Base-by-base conservation (phyloP, 2,113 vertebrate genomes). In the Crotophaga sulcirostris region DNA sequence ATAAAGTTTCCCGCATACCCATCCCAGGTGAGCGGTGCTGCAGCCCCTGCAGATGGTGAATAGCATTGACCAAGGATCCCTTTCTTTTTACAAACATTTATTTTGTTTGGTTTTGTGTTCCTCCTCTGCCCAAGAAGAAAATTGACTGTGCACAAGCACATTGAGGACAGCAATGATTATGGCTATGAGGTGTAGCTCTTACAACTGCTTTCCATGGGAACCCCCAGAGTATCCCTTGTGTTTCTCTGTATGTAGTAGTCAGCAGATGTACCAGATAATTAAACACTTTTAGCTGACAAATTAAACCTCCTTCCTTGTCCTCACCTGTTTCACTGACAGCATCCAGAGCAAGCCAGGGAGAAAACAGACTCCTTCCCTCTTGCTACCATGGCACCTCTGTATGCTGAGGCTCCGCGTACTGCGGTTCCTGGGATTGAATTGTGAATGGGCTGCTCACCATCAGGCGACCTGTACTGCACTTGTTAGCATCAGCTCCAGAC, bases 1-100 rank as follows among this genome's bases (percentile, higher is more conserved):
- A 17, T 29, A 56, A 11, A 28, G 49, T 33, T 49, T 74, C 47
- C 36, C 23, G 29, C 31, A 18, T 55, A 63, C 34, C 49, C 62
- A 56, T 11, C 25, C 20, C 0, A 3, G 15, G 12, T 1, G 3
- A 90, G 21, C 34, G 29, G 36, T 75, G 31, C 51, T 0, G 0
- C 59, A 70, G 1, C 19, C 45, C 38, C 52, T 62, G 51, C 44
- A 59, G 62, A 45, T 29, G 11, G 20, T 19, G 16, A 67, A 44
- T 29, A 18, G 42, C 70, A 55, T 16, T 42, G 55, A 75, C 12
- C 0, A 3, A 85, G 20, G 29, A 75, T 42, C 20, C 9, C 7
- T 63, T 58, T 84, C 55, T n/a, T 77, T 81, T 79, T 40, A n/a
- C 8, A 81, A 84, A 51, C 28, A 55, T 33, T 54, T 72, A 18